Conservation (phyloP, 1,140 invertebrate genomes). For the Ylistrum balloti region DNA sequence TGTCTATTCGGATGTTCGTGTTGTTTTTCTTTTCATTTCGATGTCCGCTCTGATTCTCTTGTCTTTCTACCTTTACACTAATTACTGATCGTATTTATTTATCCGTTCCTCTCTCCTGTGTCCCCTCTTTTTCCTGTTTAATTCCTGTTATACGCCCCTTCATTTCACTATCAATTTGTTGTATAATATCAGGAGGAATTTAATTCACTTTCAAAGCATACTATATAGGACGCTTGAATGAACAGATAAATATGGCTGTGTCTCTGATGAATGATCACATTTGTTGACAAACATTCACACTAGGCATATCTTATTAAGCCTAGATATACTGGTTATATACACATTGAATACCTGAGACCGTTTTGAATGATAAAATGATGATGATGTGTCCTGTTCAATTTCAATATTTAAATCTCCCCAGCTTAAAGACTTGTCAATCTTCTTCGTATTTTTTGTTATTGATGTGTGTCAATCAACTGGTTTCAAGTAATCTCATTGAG, state of each 20-base stretch:
- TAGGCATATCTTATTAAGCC: neutral
- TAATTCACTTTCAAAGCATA: neutral
- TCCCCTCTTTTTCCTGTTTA: neutral
- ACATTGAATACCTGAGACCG: neutral
- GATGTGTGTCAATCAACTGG: neutral
- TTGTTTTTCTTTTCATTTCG: neutral
- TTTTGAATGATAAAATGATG: neutral
- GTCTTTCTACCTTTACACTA: too few species aligned
- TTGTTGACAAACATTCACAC: neutral
- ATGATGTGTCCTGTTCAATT: neutral
- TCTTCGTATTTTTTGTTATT: too few species aligned
- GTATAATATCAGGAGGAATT: neutral
- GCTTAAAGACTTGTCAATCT: neutral
- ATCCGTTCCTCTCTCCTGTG: neutral
- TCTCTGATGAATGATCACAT: too few species aligned
- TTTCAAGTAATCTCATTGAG: too few species aligned
- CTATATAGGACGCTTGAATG: neutral
- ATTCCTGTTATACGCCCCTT: neutral
- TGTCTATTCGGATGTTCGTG: neutral
- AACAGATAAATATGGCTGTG: too few species aligned
- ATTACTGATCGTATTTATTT: too few species aligned
- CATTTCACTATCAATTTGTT: neutral
- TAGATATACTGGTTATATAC: too few species aligned
- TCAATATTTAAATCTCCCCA: neutral
- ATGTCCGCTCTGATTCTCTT: too few species aligned